A percentile compares a stretch with the other conserved stretches of the same genome.
phyloP scores from a whole-genome alignment of 2,797 vertebrate genomes.

The Tenualosa ilisha region DNA sequence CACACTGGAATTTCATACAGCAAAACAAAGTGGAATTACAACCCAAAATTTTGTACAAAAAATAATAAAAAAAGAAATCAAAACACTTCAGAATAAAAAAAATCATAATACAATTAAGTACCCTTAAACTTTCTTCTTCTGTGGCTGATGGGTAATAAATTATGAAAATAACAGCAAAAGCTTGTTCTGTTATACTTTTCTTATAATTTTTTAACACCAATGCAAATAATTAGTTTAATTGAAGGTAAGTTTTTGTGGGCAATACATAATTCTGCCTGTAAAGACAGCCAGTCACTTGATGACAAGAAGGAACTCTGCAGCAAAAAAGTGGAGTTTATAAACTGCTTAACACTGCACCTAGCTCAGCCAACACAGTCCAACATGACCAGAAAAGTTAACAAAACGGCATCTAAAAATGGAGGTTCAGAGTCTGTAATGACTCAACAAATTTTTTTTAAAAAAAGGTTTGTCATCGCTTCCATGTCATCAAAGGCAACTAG shows the following conservation, averaged over 20 bases:
- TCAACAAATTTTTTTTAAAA: neutral
- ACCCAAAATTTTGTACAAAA: conserved; percentile 49
- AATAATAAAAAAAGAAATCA: conserved; percentile 66
- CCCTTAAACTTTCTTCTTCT: conserved; percentile 56
- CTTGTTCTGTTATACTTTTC: conserved; percentile 57
- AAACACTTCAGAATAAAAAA: conserved; percentile 57
- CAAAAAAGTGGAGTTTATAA: neutral
- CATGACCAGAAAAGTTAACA: neutral
- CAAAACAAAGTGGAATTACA: conserved; percentile 33
- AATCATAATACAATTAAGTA: conserved; percentile 61
- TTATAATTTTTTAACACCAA: conserved; percentile 57
- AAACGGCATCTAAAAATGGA: conserved; percentile 4
- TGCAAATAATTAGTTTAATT: neutral
- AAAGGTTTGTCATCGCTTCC: neutral
- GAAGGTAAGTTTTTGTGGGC: neutral
- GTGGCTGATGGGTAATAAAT: conserved; percentile 70
- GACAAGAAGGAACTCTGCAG: neutral
- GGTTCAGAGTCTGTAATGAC: neutral
- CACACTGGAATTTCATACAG: conserved; percentile 45
- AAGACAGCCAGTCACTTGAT: neutral
- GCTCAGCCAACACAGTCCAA: neutral
- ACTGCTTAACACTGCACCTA: neutral
- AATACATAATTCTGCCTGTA: neutral
- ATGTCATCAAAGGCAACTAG: conserved; percentile 9
- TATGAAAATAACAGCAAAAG: conserved; percentile 74